These are phyloP conservation scores for Brachionus asplanchnoidis DNA, from an alignment of 1,140 invertebrate species.

Conservation along the genomic window DNA sequence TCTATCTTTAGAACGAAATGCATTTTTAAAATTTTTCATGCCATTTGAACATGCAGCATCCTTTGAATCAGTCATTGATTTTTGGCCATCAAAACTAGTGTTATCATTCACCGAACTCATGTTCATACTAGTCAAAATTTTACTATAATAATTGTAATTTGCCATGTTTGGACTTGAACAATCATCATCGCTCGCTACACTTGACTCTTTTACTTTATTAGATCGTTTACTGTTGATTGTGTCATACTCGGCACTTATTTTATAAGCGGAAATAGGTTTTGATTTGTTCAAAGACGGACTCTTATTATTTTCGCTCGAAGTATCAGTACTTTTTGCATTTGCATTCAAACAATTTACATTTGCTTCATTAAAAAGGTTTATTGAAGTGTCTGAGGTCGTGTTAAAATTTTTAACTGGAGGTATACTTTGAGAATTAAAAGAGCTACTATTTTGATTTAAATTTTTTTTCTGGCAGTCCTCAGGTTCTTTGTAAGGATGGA, in stretches of 20 bases:
- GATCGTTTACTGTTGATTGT: no score
- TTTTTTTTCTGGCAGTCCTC: background rate
- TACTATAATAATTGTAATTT: conserved; percentile 37
- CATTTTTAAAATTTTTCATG: background rate
- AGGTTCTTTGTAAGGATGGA: background rate
- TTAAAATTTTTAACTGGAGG: background rate
- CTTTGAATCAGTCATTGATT: background rate
- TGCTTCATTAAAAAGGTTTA: background rate
- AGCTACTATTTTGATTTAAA: background rate
- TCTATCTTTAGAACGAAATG: background rate
- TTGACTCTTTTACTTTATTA: background rate
- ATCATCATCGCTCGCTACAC: background rate
- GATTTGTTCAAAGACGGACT: no score
- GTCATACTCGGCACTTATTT: no score
- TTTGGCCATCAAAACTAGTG: background rate
- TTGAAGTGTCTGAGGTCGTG: background rate
- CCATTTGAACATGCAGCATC: background rate
- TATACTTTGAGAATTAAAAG: background rate
- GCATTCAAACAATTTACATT: background rate
- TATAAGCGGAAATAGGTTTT: no score
- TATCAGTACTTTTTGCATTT: background rate
- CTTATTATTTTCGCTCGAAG: background rate
- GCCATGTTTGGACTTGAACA: background rate
- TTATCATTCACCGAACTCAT: background rate
- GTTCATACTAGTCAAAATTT: conserved; percentile 16